These are phyloP conservation scores for Pyxicephalus adspersus DNA, from an alignment of 2,113 vertebrate genomes.

Conservation along the genomic window DNA sequence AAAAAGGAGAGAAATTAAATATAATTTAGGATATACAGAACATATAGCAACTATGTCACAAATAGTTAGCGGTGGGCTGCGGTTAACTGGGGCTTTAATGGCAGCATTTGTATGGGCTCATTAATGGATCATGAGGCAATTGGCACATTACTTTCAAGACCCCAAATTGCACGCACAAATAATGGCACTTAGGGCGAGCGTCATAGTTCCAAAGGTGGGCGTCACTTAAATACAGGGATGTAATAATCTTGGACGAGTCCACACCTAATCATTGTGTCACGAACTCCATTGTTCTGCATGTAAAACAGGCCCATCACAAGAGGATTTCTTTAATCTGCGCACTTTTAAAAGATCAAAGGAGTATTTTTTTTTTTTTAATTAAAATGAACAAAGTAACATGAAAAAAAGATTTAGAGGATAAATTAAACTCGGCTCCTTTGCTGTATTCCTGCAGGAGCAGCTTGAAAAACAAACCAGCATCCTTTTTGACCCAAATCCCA, in stretches of 20 bases:
- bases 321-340: constrained; percentile 17
- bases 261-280: constrained; percentile 6
- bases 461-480: not conserved
- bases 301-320: not conserved
- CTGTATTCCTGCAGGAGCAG: not conserved
- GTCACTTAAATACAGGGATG: not conserved
- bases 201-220: not conserved
- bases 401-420: constrained; percentile 10
- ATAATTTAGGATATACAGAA: no score
- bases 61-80: no score
- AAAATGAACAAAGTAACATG: not conserved
- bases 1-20: no score
- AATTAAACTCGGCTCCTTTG: not conserved
- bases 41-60: no score
- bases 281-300: not conserved
- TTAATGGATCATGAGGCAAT: not conserved
- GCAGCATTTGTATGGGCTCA: not conserved
- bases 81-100: not conserved
- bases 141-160: not conserved
- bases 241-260: not conserved
- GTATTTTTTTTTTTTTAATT: not conserved
- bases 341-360: constrained; percentile 16
- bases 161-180: not conserved
- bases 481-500: not conserved
- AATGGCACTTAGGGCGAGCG: not conserved